Evolutionary conservation across 92 coral and sea anemone species (phyloP), one percentile per base, ranked within the genome.

Genomic region (Virgularia gustaviana): DNA sequence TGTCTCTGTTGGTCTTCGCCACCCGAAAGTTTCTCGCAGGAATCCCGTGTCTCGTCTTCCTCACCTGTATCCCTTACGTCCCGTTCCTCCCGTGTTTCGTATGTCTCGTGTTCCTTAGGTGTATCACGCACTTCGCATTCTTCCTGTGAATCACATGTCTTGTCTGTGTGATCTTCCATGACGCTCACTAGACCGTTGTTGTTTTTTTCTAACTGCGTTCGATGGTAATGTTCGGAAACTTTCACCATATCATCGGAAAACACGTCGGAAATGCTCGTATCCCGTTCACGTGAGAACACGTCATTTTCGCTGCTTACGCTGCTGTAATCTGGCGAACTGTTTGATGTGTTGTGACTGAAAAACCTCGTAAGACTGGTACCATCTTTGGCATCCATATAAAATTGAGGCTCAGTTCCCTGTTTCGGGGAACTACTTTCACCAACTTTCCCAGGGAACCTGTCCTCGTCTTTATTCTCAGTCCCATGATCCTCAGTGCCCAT

Each of bases 231-330:
- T n/a, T 68, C 45, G 23, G 61, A 11, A 8, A 1, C 20, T 23
- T 36, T 68, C 75, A 61, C 56, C 1, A 1, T 9, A 15, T 20
- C 60, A 27, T 51, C 75, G 19, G 75, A 13, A 32, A 68, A 68
- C 23, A 68, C 75, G 8, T 68, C 75, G 15, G 29, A 23, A 0
- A 30, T 30, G 34, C 45, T 51, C 20, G 19, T 49, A 10, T 66
- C 73, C 9, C 38, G 30, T 0, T 60, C 43, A 39, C 36, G 30
- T 42, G 33, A 37, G 22, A 68, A 68, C 1, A 68, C 75, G 12
- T 68, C 75, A 28, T 47, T 49, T n/a, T 68, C 75, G 24, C 75
- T 68, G 75, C 75, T 68, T 10, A 68, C 59, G 38, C 75, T 68
- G n/a, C 75, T 25, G 31, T 15, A 30, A 2, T 49, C 60, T 6